Conservation (phyloP, 1,140 invertebrate species). For the Brachionus calyciflorus region DNA sequence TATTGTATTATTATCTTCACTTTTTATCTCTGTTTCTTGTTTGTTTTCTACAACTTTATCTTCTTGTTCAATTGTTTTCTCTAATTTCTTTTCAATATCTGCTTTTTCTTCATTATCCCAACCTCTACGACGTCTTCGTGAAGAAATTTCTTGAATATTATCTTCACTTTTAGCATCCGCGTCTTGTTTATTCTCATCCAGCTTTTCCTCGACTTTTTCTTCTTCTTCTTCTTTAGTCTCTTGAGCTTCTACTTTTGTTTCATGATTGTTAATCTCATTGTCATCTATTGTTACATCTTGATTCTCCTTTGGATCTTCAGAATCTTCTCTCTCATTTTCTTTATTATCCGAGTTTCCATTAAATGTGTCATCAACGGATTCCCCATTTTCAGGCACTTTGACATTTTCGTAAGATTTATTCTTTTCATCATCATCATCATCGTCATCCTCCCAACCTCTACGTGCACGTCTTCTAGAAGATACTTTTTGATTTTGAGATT, state of each 20-base stretch:
- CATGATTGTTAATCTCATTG: not conserved
- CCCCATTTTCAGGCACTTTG: too few relatives aligned
- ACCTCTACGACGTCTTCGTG: not conserved
- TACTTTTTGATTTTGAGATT: not conserved
- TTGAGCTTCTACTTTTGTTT: not conserved
- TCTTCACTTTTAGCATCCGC: not conserved
- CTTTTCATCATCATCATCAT: too few relatives aligned
- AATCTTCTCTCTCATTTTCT: too few relatives aligned
- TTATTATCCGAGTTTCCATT: too few relatives aligned
- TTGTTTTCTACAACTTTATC: not conserved
- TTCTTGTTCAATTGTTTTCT: not conserved
- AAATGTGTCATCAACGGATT: too few relatives aligned
- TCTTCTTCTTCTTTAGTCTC: not conserved
- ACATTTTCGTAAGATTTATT: too few relatives aligned
- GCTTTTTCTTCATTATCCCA: not conserved
- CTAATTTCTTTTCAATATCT: not conserved
- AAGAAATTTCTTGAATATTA: not conserved
- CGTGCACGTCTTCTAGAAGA: not conserved
- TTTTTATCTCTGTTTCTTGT: not conserved
- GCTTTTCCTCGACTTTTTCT: not conserved
- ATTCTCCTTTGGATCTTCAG: not conserved
- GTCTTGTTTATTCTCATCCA: too few relatives aligned
- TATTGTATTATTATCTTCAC: not conserved
- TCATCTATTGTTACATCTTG: not conserved
- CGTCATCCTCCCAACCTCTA: not conserved